Evolutionary conservation across 2,113 vertebrate genomes (phyloP).

Genomic region (Microcebus griseorufus): DNA sequence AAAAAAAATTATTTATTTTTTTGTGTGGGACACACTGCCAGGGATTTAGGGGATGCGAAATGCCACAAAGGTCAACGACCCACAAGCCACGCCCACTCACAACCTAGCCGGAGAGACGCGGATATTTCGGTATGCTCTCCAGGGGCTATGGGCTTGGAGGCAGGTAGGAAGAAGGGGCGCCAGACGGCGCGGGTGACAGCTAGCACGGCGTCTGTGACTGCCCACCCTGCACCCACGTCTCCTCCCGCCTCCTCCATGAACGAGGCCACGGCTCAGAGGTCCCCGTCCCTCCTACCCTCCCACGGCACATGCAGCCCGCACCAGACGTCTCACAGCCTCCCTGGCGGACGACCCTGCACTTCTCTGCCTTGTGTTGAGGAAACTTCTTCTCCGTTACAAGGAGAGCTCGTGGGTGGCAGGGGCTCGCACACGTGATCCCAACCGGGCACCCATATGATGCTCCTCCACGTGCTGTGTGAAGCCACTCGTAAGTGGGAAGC

Average conservation of each 20-base stretch:
- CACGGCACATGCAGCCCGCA: not conserved
- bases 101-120: not conserved
- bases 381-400: not conserved
- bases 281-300: not conserved
- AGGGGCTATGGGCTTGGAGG: not conserved
- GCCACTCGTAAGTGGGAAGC: not conserved
- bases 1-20: not conserved
- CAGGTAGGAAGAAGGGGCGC: not conserved
- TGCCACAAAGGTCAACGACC: not conserved
- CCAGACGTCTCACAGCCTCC: not conserved
- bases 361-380: not conserved
- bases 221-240: not conserved
- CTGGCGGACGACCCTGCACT: not conserved
- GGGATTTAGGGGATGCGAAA: too few species aligned
- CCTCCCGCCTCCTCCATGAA: not conserved
- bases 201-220: not conserved
- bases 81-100: not conserved
- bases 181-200: not conserved
- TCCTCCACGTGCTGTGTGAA: fast-evolving
- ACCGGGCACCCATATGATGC: not conserved
- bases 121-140: not conserved
- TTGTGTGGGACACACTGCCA: not conserved
- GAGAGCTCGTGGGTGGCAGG: not conserved
- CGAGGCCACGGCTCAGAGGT: fast-evolving
- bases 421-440: not conserved